Evolutionary conservation across 2,113 vertebrate species (phyloP), one percentile per base, ranked within the genome.

Genomic region (Chamaetylas fuelleborni): DNA sequence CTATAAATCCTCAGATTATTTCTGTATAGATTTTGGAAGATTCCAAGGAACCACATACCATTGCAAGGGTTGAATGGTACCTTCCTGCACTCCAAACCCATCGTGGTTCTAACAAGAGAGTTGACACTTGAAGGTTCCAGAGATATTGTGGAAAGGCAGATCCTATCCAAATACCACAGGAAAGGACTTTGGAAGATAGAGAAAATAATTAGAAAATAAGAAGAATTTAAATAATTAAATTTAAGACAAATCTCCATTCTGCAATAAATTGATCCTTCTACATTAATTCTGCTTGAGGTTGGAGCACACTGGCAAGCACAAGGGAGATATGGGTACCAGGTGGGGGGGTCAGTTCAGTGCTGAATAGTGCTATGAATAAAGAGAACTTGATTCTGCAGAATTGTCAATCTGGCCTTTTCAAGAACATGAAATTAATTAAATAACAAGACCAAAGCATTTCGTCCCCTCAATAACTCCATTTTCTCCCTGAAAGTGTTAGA

Each of bases 401-500:
- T 29, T 91, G 42, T 72, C 79, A 74, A 19, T 72, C 45, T 69
- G 64, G 48, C 48, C 50, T 95, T 92, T 96, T 81, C 81, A 89
- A 88, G 56, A 91, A 81, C 77, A 74, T 81, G 62, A 76, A 93
- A 89, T 74, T 71, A 87, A 93, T 96, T 78, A 73, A 92, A 86
- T 29, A 91, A 90, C 58, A 47, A 69, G 42, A 89, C 69, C 43
- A 95, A 95, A 95, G 45, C 9, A 88, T 90, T 91, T 83, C 25
- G 69, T 36, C 94, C 81, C 61, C 76, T 91, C 78, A 89, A 71
- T 83, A 74, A 70, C 45, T 81, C 26, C 4, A 54, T 61, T 92
- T 88, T 48, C 47, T 2, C 13, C 31, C 36, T n/a, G 48, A 60
- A 90, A 79, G 29, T 62, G 56, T 82, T 58, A 79, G 50, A 96